These are phyloP conservation scores for Ataeniobius toweri DNA, from an alignment of 2,797 vertebrate species.

Conservation along the genomic window DNA sequence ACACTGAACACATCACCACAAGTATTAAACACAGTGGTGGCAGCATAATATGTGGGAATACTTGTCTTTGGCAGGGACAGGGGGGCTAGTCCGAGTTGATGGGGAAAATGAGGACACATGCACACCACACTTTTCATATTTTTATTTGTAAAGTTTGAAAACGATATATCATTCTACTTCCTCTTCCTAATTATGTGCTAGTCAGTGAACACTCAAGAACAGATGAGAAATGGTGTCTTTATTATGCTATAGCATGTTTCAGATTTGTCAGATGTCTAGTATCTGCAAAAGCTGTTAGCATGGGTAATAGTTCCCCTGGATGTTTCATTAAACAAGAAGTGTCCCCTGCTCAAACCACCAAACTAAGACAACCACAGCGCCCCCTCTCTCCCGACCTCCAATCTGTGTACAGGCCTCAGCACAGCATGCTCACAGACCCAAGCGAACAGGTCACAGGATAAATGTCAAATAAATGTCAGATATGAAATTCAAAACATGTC, in stretches of 20 bases:
- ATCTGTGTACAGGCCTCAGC: neutral
- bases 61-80: neutral
- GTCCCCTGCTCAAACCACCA: neutral
- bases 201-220: neutral
- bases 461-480: constrained; percentile 12
- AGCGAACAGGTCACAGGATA: constrained; percentile 1
- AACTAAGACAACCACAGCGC: neutral
- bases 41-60: neutral
- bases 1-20: neutral
- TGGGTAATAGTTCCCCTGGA: too few species aligned
- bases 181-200: neutral
- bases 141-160: neutral
- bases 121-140: neutral
- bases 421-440: neutral
- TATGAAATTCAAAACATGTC: constrained; percentile 5
- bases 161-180: neutral
- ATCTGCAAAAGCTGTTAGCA: too few species aligned
- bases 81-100: neutral
- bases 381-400: neutral
- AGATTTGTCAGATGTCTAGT: neutral
- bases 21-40: neutral
- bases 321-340: neutral
- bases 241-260: neutral
- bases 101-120: neutral
- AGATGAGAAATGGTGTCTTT: neutral